phyloP scores from a whole-genome alignment of 1,140 invertebrate genomes.

The Colletes gigas region DNA sequence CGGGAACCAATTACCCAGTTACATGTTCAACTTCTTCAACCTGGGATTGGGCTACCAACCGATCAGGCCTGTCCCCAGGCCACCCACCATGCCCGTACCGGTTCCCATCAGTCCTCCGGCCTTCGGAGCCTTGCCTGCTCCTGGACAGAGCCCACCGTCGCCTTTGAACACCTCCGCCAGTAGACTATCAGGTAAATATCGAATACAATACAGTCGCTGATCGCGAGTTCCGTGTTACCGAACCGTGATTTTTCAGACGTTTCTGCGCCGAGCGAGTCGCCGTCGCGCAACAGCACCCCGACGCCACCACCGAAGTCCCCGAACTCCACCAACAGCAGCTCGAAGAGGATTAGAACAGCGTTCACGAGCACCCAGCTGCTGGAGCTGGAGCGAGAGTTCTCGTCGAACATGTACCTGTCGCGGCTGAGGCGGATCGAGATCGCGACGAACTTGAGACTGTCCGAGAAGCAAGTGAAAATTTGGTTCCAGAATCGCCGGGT shows the following conservation, averaged over 20 bases:
- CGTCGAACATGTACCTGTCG: conserved; percentile 94
- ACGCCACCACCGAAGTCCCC: conserved; percentile 81
- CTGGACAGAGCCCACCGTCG: conserved; percentile 75
- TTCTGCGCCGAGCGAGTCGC: conserved; percentile 78
- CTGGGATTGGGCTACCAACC: conserved; percentile 75
- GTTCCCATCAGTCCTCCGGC: conserved; percentile 66
- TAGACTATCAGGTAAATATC: conserved; percentile 69
- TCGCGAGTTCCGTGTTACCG: no score
- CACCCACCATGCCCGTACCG: conserved; percentile 66
- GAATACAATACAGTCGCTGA: no score
- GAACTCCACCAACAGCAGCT: conserved; percentile 82
- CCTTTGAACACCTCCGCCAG: conserved; percentile 71
- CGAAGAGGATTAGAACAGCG: conserved; percentile 93
- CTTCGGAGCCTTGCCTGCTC: conserved; percentile 57
- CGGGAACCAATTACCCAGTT: conserved; percentile 75
- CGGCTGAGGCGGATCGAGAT: conserved; percentile 94
- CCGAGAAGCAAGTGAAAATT: conserved; percentile 97
- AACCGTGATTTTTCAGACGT: conserved; percentile 67
- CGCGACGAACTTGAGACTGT: conserved; percentile 91
- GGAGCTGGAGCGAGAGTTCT: conserved; percentile 95
- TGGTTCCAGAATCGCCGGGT: conserved; percentile 97
- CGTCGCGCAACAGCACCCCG: conserved; percentile 81
- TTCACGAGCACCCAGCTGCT: conserved; percentile 96
- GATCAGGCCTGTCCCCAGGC: conserved; percentile 74
- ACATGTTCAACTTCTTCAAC: conserved; percentile 79